Evolutionary conservation across 2,888 invertebrate species (phyloP).

Genomic region (Pollenia angustigena): DNA sequence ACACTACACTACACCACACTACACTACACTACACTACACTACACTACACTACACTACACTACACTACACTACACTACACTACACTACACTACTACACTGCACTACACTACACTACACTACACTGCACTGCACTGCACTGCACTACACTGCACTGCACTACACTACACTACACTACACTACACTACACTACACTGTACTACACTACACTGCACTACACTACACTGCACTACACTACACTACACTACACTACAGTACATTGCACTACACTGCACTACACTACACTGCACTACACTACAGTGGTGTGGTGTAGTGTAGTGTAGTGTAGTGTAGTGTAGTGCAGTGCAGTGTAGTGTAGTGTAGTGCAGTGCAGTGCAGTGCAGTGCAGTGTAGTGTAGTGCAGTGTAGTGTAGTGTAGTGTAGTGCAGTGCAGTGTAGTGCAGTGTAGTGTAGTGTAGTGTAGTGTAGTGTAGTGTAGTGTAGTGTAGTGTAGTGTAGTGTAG

Average conservation of each 20-base stretch:
- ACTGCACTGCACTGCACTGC: constrained; percentile 16
- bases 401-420: too few species aligned
- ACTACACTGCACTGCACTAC: constrained; percentile 16
- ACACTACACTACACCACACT: constrained; percentile 25
- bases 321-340: too few species aligned
- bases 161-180: constrained; percentile 30
- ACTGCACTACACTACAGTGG: too few species aligned
- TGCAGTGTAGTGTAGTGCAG: too few species aligned
- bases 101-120: constrained; percentile 12
- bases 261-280: too few species aligned
- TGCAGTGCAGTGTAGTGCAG: too few species aligned
- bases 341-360: too few species aligned
- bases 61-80: constrained; percentile 22
- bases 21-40: constrained; percentile 31
- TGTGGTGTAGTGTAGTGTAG: too few species aligned
- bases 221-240: constrained; percentile 18
- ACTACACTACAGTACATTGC: constrained; percentile 19
- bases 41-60: constrained; percentile 29
- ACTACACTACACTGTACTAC: constrained; percentile 25
- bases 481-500: too few species aligned
- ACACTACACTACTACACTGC: constrained; percentile 6
- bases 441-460: too few species aligned
- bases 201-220: constrained; percentile 29
- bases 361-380: too few species aligned
- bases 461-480: too few species aligned